These are phyloP conservation scores for Lithobates pipiens DNA, from an alignment of 2,797 vertebrate species.

Conservation along the genomic window DNA sequence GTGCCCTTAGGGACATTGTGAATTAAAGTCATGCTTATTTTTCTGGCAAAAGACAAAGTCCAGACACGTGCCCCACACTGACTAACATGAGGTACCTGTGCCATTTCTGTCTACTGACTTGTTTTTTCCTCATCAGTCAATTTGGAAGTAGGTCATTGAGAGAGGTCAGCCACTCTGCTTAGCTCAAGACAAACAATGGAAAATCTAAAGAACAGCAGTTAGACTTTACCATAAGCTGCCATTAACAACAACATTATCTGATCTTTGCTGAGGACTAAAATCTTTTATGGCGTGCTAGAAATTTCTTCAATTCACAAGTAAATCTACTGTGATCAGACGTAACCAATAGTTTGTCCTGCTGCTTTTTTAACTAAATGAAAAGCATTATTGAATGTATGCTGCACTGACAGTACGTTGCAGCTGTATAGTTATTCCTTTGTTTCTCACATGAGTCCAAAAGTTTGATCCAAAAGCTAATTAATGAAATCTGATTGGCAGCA, in stretches of 20 bases:
- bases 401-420: no score
- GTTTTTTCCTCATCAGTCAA: constrained; percentile 58
- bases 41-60: constrained; percentile 54
- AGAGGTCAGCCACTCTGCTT: constrained; percentile 37
- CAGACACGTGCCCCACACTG: constrained; percentile 51
- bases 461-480: no score
- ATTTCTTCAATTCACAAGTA: neutral
- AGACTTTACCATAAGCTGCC: neutral
- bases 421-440: no score
- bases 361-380: no score
- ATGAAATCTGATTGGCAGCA: no score
- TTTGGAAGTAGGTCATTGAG: constrained; percentile 51
- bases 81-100: constrained; percentile 45
- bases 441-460: no score
- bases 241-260: neutral
- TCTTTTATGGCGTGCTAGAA: neutral
- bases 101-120: constrained; percentile 54
- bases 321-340: neutral
- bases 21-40: constrained; percentile 57
- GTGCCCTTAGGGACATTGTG: constrained; percentile 16
- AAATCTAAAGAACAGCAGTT: neutral
- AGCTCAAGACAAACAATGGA: constrained; percentile 25
- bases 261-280: neutral
- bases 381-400: no score
- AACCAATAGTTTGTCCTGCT: no score